Conservation (phyloP, 2,797 vertebrate species). For the Pogoniulus pusillus region DNA sequence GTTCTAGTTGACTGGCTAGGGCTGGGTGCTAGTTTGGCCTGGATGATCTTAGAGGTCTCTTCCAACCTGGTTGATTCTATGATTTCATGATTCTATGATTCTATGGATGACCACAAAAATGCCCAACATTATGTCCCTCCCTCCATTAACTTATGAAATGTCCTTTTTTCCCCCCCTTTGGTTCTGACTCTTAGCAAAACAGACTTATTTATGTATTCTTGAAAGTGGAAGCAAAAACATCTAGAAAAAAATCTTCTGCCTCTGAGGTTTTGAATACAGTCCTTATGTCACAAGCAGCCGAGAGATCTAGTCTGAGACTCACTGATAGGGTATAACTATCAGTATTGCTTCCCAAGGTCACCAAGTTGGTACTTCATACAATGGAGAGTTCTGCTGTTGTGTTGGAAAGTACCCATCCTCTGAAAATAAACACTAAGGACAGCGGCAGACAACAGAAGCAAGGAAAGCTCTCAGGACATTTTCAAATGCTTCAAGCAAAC, state of each 20-base stretch:
- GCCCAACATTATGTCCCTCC: neutral
- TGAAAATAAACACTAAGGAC: neutral
- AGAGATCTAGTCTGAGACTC: neutral
- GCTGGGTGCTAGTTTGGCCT: no score
- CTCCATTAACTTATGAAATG: neutral
- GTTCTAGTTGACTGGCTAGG: no score
- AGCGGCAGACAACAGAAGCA: neutral
- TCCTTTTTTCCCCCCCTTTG: neutral
- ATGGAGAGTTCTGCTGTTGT: neutral
- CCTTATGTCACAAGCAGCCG: neutral
- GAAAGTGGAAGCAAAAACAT: neutral
- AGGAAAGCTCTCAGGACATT: neutral
- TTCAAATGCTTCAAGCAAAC: neutral
- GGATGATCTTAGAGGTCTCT: no score
- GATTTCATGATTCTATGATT: no score
- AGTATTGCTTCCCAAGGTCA: neutral
- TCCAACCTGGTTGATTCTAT: no score
- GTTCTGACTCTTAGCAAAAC: neutral
- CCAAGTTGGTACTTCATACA: neutral
- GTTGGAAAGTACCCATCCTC: neutral
- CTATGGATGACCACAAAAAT: neutral
- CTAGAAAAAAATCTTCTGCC: neutral
- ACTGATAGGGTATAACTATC: neutral
- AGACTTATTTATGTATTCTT: neutral
- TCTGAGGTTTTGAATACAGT: neutral